These are phyloP conservation scores for Amblyraja radiata DNA, from an alignment of 2,797 vertebrate species.

Conservation along the genomic window DNA sequence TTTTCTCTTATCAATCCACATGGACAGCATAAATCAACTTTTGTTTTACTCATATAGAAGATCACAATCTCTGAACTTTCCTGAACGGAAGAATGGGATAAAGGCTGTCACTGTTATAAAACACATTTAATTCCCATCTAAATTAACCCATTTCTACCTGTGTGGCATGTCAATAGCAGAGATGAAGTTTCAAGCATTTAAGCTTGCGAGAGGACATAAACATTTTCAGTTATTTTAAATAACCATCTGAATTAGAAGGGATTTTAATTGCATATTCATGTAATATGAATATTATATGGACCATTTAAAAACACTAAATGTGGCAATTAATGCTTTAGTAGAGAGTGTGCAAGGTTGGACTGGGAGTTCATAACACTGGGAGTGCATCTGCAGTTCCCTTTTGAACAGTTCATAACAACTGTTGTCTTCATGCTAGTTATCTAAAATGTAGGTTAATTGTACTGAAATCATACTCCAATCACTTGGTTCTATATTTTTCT, in stretches of 20 bases:
- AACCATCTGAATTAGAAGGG: neutral
- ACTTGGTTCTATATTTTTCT: neutral
- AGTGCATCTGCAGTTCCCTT: no score
- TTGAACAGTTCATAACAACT: neutral
- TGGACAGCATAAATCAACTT: neutral
- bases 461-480: neutral
- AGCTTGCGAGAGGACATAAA: neutral
- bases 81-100: neutral
- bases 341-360: neutral
- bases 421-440: neutral
- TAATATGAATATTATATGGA: neutral
- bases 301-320: neutral
- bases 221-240: constrained; percentile 5
- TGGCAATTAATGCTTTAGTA: neutral
- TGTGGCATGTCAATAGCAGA: neutral
- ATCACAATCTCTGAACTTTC: neutral
- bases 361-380: no score
- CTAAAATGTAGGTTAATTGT: neutral
- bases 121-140: neutral
- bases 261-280: neutral
- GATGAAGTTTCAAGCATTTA: neutral
- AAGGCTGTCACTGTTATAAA: neutral
- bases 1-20: neutral
- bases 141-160: neutral
- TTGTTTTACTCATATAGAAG: neutral